These are phyloP conservation scores for Tetheella fluctuosa DNA, from an alignment of 2,888 invertebrate genomes.

Conservation along the genomic window DNA sequence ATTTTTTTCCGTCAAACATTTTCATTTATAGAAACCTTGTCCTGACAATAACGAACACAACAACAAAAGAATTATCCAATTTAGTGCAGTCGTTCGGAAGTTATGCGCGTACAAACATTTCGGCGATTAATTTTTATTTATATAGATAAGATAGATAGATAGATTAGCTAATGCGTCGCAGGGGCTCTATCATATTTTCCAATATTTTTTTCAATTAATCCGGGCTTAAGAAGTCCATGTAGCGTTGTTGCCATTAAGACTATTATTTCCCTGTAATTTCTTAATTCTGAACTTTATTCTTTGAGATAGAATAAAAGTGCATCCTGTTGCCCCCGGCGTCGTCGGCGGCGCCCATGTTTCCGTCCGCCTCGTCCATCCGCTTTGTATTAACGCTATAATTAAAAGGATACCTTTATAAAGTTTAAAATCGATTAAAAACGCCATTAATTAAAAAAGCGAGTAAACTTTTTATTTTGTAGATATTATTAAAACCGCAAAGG, in stretches of 20 bases:
- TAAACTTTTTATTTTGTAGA: background rate
- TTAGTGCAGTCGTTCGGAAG: too few species aligned
- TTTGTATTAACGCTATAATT: background rate
- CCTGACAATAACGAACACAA: too few species aligned
- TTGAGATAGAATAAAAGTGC: background rate
- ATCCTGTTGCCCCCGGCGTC: background rate
- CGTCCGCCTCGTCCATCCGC: conserved; percentile 1
- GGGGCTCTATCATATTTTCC: too few species aligned
- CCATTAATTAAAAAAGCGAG: background rate
- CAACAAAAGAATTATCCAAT: too few species aligned
- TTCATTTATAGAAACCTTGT: too few species aligned
- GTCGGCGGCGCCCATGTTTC: background rate
- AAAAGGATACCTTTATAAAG: background rate
- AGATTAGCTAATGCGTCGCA: too few species aligned
- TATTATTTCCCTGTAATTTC: background rate
- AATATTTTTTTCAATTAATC: too few species aligned
- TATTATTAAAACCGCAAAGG: background rate
- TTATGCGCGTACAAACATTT: too few species aligned
- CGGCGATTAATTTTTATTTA: too few species aligned
- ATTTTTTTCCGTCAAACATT: too few species aligned
- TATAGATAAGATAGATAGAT: too few species aligned
- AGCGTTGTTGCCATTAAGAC: background rate
- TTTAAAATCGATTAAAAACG: background rate
- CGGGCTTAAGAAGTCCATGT: too few species aligned
- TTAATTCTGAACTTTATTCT: background rate